phyloP scores from a whole-genome alignment of 2,888 invertebrate genomes.

The Drosophila longiperda region DNA sequence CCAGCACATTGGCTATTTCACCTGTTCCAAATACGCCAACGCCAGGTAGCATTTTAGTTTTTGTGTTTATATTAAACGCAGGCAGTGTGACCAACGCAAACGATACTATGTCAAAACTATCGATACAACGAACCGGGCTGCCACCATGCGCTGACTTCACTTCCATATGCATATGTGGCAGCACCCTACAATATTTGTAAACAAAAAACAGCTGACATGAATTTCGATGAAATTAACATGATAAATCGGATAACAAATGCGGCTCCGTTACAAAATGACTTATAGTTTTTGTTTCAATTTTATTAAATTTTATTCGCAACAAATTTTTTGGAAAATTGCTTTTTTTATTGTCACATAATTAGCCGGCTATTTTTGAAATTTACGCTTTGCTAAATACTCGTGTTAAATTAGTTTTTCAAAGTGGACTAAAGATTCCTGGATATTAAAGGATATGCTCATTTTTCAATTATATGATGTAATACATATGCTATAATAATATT shows the following conservation, averaged over 20 bases:
- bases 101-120: background rate
- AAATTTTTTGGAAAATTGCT: background rate
- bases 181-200: background rate
- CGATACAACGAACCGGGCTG: background rate
- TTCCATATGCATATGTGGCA: background rate
- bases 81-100: slow-evolving; percentile 29
- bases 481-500: background rate
- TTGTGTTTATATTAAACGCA: slow-evolving; percentile 32
- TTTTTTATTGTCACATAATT: background rate
- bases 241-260: background rate
- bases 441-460: background rate
- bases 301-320: background rate
- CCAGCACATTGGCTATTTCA: slow-evolving; percentile 88
- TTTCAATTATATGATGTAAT: background rate
- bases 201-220: slow-evolving; percentile 3
- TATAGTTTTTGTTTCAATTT: background rate
- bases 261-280: background rate
- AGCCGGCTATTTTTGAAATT: background rate
- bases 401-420: background rate
- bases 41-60: slow-evolving; percentile 92
- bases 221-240: background rate
- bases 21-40: slow-evolving; percentile 98
- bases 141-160: background rate
- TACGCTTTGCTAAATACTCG: background rate
- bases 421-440: background rate